Base-by-base conservation (phyloP, 2,113 vertebrate genomes). In the Propithecus coquereli region DNA sequence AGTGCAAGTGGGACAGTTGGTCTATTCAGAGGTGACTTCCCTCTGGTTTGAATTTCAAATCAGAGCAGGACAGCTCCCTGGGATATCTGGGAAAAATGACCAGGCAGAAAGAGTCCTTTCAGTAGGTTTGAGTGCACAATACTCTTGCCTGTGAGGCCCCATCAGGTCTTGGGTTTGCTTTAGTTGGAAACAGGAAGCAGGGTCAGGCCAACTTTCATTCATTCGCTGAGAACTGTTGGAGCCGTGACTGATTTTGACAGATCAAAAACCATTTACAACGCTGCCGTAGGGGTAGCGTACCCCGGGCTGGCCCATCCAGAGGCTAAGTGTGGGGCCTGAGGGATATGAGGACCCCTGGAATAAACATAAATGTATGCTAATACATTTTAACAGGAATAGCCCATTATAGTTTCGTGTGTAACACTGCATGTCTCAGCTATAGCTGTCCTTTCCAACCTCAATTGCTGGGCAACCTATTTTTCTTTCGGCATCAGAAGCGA, bases 11-110 rank as follows among this genome's bases (percentile, higher is more conserved):
- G 73, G 65, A 61, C 52, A 50, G 37, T 82, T 79, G 40, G 45
- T 96, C 59, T 93, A 96, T 96, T 96, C 57, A 87, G 93, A 96
- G 91, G 95, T 95, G 86, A 97, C 93, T 97, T 97, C 61, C 77
- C 74, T 95, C 83, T 81, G 79, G 59, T 96, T 97, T 97, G 96
- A 96, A 97, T 97, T 96, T 96, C 95, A 96, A 87, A 87, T 97
- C 61, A 96, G 95, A 90, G 40, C 74, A 91, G 59, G 83, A 90
- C 93, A 68, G 96, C 83, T 97, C 83, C 73, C 82, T 89, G 45
- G 83, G 83, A 94, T 95, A 59, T 93, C 89, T 96, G 95, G 92
- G 68, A 11, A 86, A 90, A 95, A 91, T 85, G 84, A 85, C 89
- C 96, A 65, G 83, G 86, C 70, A 95, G 91, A 94, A 97, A 96